Evolutionary conservation across 2,888 invertebrate genomes (phyloP).

Genomic region (Aelia acuminata): DNA sequence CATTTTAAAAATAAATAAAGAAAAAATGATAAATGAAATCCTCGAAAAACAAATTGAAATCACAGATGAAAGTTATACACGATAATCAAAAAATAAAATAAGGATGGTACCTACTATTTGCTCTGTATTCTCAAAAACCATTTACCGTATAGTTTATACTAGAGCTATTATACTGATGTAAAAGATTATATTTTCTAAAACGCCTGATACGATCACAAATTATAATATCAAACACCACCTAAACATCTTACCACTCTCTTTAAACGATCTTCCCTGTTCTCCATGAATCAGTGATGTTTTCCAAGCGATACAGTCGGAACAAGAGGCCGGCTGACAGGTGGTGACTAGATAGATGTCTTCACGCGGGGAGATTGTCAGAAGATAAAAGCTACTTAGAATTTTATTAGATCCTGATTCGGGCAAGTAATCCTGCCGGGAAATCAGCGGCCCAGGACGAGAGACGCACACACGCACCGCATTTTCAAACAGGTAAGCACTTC

Average conservation of each 20-base stretch:
- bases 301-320: background rate
- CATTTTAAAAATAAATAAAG: too few relatives aligned
- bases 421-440: constrained; percentile 8
- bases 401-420: constrained; percentile 44
- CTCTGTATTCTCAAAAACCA: too few relatives aligned
- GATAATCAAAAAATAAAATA: too few relatives aligned
- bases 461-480: background rate
- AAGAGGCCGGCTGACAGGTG: constrained; percentile 31
- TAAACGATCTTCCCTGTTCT: background rate
- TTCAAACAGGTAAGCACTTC: background rate
- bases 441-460: background rate
- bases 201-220: background rate
- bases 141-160: too few relatives aligned
- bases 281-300: background rate
- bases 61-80: too few relatives aligned
- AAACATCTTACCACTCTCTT: background rate
- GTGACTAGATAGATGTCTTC: constrained; percentile 45
- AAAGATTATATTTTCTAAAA: background rate
- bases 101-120: too few relatives aligned
- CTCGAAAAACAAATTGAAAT: too few relatives aligned
- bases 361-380: constrained; percentile 13
- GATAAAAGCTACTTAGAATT: constrained; percentile 48
- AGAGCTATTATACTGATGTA: too few relatives aligned
- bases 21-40: too few relatives aligned
- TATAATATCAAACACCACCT: background rate